Evolutionary conservation across 1,140 invertebrate species (phyloP), one percentile per base, ranked within the genome.

Genomic region (Pantala flavescens): DNA sequence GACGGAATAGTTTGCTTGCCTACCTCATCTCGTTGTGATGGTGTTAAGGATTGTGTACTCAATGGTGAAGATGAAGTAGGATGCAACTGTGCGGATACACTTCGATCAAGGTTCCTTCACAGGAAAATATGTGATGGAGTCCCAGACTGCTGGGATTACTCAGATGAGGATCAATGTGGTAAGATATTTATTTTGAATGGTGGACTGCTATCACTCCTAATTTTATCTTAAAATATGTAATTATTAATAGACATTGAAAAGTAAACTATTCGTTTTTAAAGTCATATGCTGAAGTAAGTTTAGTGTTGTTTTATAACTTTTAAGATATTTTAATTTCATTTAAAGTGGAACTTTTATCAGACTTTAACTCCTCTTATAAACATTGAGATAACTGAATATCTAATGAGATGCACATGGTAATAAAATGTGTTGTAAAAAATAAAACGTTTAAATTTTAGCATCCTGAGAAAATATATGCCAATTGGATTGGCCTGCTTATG

Each of bases 111-210:
- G 77, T 86, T 88, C 74, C 82, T 91, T 0, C 82, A 87, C 73
- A 83, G 88, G 12, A 94, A 94, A 82, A 90, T 94, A 73, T 94
- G 93, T 79, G 93, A 94, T 80, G 91, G 92, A 0, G 84, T 90
- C 21, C 85, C 90, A 5, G 91, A 93, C 77, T 94, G 92, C 78
- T 90, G 88, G 86, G 93, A 94, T 81, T 91, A 88, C 78, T 90
- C 90, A 0, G 92, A 94, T 81, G 92, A 94, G 83, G 86, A 86
- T 74, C 85, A 90, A 76, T 93, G 91, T 82, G 91, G 91, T 92
- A 85, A 83, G 82, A 80, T 76, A 71, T 23, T 23, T n/a, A n/a
- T n/a, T n/a, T n/a, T n/a, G 19, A 71, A 21, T 36, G 43, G 42
- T 43, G 2, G 14, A 2, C 3, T 16, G 36, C 12, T 14, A n/a